Conservation (phyloP, 2,113 vertebrate species). For the Cathartes aura region DNA sequence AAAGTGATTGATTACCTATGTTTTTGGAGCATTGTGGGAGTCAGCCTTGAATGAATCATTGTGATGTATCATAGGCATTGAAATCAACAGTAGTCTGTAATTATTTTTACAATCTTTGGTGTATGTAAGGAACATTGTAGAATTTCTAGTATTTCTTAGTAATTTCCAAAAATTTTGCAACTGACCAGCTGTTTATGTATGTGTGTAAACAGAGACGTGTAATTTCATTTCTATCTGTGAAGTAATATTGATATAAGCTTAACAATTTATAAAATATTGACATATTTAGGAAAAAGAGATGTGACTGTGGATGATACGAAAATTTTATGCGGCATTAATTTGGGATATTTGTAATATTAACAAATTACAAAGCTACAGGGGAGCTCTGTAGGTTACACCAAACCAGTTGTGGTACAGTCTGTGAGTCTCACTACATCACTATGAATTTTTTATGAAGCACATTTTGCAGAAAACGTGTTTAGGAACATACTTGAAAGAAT, state of each 20-base stretch:
- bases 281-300: not conserved
- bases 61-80: not conserved
- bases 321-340: not conserved
- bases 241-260: not conserved
- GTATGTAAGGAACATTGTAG: not conserved
- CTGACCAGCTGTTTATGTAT: not conserved
- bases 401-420: not conserved
- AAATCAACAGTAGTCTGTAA: not conserved
- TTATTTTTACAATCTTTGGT: not conserved
- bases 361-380: not conserved
- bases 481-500: not conserved
- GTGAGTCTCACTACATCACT: not conserved
- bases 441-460: not conserved
- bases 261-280: not conserved
- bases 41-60: not conserved
- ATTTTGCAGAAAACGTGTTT: slow-evolving; percentile 3
- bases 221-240: not conserved
- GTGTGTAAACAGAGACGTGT: not conserved
- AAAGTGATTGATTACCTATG: not conserved
- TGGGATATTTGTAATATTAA: not conserved
- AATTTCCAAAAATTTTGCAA: not conserved
- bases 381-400: not conserved
- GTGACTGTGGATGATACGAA: not conserved
- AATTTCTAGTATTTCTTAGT: not conserved
- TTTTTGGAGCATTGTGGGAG: not conserved